Conservation (phyloP, 1,140 invertebrate species). For the Drosophila malerkotliana region DNA sequence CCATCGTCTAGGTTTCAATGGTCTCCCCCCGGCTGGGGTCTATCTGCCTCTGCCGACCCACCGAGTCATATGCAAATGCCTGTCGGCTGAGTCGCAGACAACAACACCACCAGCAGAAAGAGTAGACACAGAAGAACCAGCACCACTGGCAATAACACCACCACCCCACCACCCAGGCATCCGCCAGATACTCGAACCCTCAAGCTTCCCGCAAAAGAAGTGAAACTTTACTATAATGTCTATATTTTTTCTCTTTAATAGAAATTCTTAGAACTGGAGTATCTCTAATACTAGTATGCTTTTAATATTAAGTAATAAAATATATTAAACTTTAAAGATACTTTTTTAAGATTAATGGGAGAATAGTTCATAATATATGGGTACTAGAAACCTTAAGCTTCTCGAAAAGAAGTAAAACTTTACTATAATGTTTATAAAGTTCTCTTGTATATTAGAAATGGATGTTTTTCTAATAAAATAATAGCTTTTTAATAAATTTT, state of each 20-base stretch:
- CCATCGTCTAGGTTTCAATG: slow-evolving; percentile 72
- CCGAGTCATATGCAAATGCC: slow-evolving; percentile 61
- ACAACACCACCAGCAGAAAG: slow-evolving; percentile 33
- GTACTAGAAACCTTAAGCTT: too few species aligned
- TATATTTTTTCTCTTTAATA: neutral
- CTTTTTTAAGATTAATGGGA: too few species aligned
- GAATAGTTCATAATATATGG: too few species aligned
- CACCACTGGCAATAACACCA: slow-evolving; percentile 8
- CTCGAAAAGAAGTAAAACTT: too few species aligned
- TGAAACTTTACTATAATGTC: neutral
- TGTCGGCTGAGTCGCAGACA: slow-evolving; percentile 52
- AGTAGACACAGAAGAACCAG: slow-evolving; percentile 20
- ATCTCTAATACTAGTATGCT: too few species aligned
- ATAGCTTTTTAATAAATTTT: too few species aligned
- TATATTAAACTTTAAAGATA: too few species aligned
- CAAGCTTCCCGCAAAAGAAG: slow-evolving; percentile 21
- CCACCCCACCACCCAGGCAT: neutral
- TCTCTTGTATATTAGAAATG: neutral
- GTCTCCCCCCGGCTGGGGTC: slow-evolving; percentile 19
- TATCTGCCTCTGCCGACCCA: neutral
- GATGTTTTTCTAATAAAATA: too few species aligned
- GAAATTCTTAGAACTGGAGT: neutral
- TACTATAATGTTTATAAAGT: too few species aligned
- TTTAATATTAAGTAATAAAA: too few species aligned
- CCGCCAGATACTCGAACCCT: slow-evolving; percentile 26